Percentiles rank a stretch among this genome's conserved stretches.
Conservation (phyloP, 2,888 invertebrate species). For the Cephus sareptanus region DNA sequence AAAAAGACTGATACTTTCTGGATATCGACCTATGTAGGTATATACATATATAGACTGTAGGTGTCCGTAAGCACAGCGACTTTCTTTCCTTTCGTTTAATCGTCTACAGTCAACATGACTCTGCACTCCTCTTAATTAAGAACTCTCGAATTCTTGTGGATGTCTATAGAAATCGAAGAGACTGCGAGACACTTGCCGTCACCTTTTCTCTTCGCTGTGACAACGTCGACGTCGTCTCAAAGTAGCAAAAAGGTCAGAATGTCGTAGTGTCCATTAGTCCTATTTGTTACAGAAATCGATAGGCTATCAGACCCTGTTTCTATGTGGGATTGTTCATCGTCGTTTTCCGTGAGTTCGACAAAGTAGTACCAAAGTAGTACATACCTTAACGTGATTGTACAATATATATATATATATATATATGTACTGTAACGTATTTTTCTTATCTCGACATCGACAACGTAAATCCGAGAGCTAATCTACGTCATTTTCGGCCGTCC, state of each 20-base stretch:
- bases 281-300: background rate
- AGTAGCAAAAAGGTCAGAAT: slow-evolving; percentile 5
- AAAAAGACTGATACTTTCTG: background rate
- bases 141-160: slow-evolving; percentile 30
- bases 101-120: slow-evolving; percentile 33
- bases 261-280: background rate
- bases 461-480: too few relatives aligned
- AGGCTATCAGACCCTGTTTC: background rate
- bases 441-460: too few relatives aligned
- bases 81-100: background rate
- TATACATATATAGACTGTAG: background rate
- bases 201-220: slow-evolving; percentile 5
- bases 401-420: too few relatives aligned
- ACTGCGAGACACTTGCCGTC: background rate
- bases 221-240: slow-evolving; percentile 2
- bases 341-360: background rate
- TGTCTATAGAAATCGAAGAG: slow-evolving; percentile 9
- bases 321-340: background rate
- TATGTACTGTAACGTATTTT: too few relatives aligned
- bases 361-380: background rate
- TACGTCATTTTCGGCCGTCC: too few relatives aligned
- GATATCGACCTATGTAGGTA: background rate
- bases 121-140: slow-evolving; percentile 51
- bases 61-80: background rate
- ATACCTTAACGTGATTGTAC: too few relatives aligned